Base-by-base conservation (phyloP, 2,797 vertebrate species). In the Hirundo rustica region DNA sequence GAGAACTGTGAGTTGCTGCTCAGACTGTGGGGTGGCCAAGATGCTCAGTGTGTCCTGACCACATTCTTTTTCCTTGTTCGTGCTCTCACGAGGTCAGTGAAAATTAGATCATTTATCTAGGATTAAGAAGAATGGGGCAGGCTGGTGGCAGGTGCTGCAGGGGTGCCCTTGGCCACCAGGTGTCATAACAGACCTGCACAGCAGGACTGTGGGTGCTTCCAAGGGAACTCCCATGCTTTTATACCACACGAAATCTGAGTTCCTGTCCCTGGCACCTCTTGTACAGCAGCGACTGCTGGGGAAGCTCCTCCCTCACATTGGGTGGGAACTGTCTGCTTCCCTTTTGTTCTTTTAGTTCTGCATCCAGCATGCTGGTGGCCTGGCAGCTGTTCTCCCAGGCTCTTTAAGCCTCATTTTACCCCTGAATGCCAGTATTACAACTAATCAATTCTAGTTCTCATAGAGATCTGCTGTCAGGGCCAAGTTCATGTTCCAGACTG, bases 121-220 rank as follows among this genome's bases (percentile, higher is more conserved):
- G 21, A 47, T 85, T 80, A 54, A 34, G 68, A 51, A 62, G 34
- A 92, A 44, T 10, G 16, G 32, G 30, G 23, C 29, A 30, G 47
- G 36, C 50, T 88, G 53, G 42, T 77, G 85, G 20, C 55, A 67
- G 72, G 60, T 89, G 73, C 45, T 94, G 96, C 85, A 94, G 53
- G n/a, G 42, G 60, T 81, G 23, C 25, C 36, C 64, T 30, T 73
- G 80, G 57, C 96, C 94, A 93, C 89, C 74, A 96, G 97, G 85
- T 91, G 96, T 96, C 96, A 95, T 0, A 20, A 54, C 54, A 71
- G 83, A 94, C 80, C 78, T 53, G 45, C 36, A 42, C 34, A 66
- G 45, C 34, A 44, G 9, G 19, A 23, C 36, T 26, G 12, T 1
- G 4, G 13, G 30, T 85, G 36, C 70, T 58, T 68, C 34, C 29